Evolutionary conservation across 2,113 vertebrate genomes (phyloP).

Genomic region (Myanophis thanlyinensis): DNA sequence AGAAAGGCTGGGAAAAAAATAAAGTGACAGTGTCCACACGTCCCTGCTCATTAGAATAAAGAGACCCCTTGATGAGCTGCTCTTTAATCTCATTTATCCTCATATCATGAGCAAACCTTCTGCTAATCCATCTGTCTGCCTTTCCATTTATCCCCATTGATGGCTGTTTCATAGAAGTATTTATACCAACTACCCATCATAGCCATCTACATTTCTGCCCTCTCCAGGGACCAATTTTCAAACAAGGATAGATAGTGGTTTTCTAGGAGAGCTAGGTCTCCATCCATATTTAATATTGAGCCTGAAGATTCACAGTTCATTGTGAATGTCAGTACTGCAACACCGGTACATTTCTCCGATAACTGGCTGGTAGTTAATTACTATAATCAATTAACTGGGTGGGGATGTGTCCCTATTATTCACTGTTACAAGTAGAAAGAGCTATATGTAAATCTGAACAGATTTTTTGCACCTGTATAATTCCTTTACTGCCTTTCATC

Average conservation of each 20-base stretch:
- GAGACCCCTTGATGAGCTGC: not conserved
- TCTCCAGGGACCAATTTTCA: not conserved
- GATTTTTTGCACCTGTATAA: not conserved
- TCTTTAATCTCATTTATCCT: not conserved
- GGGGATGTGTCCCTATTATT: not conserved
- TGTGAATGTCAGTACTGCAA: not conserved
- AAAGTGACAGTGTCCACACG: not conserved
- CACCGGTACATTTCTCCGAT: not conserved
- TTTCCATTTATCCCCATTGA: not conserved
- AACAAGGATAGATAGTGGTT: not conserved
- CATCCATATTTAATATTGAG: not conserved
- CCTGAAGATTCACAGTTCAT: not conserved
- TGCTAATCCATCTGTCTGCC: not conserved
- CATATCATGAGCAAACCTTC: not conserved
- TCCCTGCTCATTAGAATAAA: not conserved
- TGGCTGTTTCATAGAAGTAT: slow-evolving; percentile 14
- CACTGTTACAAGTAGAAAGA: not conserved
- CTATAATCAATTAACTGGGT: not conserved
- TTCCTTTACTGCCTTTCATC: not conserved
- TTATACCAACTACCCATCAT: slow-evolving; percentile 4
- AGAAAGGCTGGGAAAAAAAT: not conserved
- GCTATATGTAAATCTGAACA: not conserved
- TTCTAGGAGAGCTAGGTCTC: not conserved
- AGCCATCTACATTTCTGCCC: not conserved
- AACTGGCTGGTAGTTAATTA: not conserved